Percentiles rank a stretch among this genome's conserved stretches.
Conservation (phyloP, 2,113 vertebrate species). For the Alexandromys fortis region DNA sequence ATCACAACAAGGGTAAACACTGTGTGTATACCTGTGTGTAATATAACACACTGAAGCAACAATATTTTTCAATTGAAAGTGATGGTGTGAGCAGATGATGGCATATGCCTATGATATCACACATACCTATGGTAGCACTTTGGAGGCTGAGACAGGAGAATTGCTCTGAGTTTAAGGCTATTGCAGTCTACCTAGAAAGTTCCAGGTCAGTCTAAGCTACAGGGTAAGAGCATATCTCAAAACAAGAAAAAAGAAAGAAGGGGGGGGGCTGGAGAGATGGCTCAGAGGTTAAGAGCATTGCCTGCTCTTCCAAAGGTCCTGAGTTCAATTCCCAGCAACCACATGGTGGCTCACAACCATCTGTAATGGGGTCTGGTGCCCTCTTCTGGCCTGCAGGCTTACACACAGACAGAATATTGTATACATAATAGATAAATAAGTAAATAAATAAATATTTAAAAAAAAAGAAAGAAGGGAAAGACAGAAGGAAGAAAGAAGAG, state of each 20-base stretch:
- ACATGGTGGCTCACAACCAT: no score
- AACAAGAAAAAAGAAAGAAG: background rate
- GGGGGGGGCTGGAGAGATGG: no score
- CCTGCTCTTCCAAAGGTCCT: no score
- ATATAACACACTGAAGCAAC: background rate
- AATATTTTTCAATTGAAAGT: conserved; percentile 38
- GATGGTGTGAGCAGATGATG: background rate
- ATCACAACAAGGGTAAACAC: background rate
- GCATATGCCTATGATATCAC: background rate
- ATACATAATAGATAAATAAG: no score
- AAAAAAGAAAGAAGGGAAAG: background rate
- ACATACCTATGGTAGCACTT: background rate
- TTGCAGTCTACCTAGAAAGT: background rate
- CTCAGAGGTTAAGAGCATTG: no score
- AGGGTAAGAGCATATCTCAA: background rate
- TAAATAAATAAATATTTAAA: no score
- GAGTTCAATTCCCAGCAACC: no score
- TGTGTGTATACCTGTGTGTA: background rate
- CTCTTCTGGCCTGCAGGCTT: no score
- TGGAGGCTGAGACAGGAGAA: background rate
- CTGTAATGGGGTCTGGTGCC: no score
- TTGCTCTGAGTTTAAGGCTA: background rate
- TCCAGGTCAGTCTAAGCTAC: background rate
- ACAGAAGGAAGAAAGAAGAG: background rate
- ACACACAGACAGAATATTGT: no score